phyloP scores from a whole-genome alignment of 2,113 vertebrate species.

The Brachirus orientalis region DNA sequence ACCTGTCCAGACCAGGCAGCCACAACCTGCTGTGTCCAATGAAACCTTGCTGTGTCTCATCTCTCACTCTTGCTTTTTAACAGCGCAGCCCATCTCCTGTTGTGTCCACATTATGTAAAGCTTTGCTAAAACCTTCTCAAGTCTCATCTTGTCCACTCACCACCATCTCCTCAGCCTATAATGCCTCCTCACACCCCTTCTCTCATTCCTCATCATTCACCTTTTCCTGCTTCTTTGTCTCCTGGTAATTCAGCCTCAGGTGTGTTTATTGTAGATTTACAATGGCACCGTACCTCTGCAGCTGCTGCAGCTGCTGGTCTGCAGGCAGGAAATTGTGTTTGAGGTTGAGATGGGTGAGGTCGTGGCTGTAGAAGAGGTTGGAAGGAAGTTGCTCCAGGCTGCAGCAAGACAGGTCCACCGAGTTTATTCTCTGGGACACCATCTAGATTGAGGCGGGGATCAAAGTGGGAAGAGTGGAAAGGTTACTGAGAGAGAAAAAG shows the following conservation, averaged over 20 bases:
- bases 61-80: slow-evolving; percentile 24
- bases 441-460: slow-evolving; percentile 79
- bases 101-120: slow-evolving; percentile 23
- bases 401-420: slow-evolving; percentile 97
- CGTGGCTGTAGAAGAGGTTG: slow-evolving; percentile 97
- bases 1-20: slow-evolving; percentile 41
- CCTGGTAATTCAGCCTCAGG: slow-evolving; percentile 7
- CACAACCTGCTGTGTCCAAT: slow-evolving; percentile 48
- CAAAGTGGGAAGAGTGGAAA: slow-evolving; percentile 4
- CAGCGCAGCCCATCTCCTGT: slow-evolving; percentile 20
- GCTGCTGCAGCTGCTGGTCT: slow-evolving; percentile 86
- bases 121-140: slow-evolving; percentile 36
- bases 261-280: slow-evolving; percentile 47
- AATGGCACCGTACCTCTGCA: slow-evolving; percentile 86
- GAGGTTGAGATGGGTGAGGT: slow-evolving; percentile 98
- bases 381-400: slow-evolving; percentile 94
- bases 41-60: slow-evolving; percentile 26
- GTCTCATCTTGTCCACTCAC: slow-evolving; percentile 28
- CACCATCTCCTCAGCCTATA: neutral
- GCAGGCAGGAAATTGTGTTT: slow-evolving; percentile 95
- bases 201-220: neutral
- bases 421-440: slow-evolving; percentile 97
- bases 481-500: slow-evolving; percentile 21
- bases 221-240: neutral
- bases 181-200: neutral